Evolutionary conservation across 2,888 invertebrate genomes (phyloP), one percentile per base, ranked within the genome.

Genomic region (Eucera pruinosa): DNA sequence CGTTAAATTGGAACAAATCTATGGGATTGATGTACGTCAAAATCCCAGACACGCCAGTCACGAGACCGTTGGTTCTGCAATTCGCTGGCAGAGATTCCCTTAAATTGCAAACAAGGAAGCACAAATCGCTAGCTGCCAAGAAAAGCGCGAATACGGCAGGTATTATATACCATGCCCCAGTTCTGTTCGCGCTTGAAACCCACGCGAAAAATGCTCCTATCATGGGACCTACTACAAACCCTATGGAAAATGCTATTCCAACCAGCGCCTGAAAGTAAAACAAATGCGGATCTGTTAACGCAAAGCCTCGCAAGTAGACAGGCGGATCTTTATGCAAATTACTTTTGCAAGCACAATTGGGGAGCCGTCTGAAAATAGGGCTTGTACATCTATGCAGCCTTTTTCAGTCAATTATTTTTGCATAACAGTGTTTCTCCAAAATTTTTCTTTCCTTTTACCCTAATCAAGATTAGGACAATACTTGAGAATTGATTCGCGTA

Each of bases 161-260:
- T 39, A 95, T 93, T 80, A 96, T 94, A 88, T 96, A 98, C 96
- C 97, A 97, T 45, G 94, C 92, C 55, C 95, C 95, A 48, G 94
- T 93, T 79, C 94, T 93, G 88, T 95, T 94, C 3, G 94, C 95
- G 92, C 94, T 94, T 6, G 90, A 89, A 57, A 87, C 78, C 85
- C 94, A 94, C 1, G 97, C 96, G 92, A 98, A 97, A 91, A 95
- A 94, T 4, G 98, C 99, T 27, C 99, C 99, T 81, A 99, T 97
- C 92, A 98, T 94, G 2, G 99, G 99, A 0, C 99, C 99, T 78
- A 98, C 93, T 86, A 99, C 97, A 93, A 99, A 99, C n/a, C 98
- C 99, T 76, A 99, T 93, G 1, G 99, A 99, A 93, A 99, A 99
- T 7, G 99, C 98, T 86, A 98, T 95, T 13, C 99, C 99, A 78